phyloP scores from a whole-genome alignment of 2,888 invertebrate genomes.

The Cheilosia pagana region DNA sequence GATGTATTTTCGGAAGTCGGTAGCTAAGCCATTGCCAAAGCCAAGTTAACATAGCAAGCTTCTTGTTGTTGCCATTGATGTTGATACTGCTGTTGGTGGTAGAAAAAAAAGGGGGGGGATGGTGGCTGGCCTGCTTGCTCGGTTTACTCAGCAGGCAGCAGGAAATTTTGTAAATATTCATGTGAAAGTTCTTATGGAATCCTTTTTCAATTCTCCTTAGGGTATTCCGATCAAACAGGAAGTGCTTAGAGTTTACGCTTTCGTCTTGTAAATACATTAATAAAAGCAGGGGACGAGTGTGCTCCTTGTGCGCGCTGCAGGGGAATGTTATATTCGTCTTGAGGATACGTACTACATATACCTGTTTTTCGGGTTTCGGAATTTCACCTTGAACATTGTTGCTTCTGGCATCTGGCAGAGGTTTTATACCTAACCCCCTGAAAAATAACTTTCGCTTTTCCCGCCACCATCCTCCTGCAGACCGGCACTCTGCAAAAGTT shows the following conservation, averaged over 20 bases:
- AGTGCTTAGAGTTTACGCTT: constrained; percentile 79
- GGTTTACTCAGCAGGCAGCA: constrained; percentile 47
- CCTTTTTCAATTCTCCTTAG: constrained; percentile 82
- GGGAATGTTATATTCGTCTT: constrained; percentile 47
- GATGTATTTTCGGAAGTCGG: constrained; percentile 61
- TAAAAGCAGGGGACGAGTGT: constrained; percentile 45
- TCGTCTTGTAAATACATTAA: constrained; percentile 68
- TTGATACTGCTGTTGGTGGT: not conserved
- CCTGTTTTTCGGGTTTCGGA: constrained; percentile 43
- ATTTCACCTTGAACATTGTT: constrained; percentile 68
- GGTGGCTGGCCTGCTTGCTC: not conserved
- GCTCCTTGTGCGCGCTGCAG: constrained; percentile 39
- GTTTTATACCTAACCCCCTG: not conserved
- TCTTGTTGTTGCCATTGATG: constrained; percentile 32
- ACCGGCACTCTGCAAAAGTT: constrained; percentile 77
- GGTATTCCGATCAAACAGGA: constrained; percentile 83
- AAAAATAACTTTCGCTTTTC: constrained; percentile 45
- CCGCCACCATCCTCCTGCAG: not conserved
- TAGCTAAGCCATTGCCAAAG: constrained; percentile 57
- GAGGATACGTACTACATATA: constrained; percentile 46
- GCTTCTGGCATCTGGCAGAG: constrained; percentile 50
- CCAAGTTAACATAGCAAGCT: constrained; percentile 52
- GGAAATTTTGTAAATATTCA: constrained; percentile 72
- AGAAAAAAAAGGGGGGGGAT: not conserved
- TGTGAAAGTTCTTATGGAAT: constrained; percentile 74